Conservation (phyloP, 2,888 invertebrate species). For the Parasteatoda lunata region DNA sequence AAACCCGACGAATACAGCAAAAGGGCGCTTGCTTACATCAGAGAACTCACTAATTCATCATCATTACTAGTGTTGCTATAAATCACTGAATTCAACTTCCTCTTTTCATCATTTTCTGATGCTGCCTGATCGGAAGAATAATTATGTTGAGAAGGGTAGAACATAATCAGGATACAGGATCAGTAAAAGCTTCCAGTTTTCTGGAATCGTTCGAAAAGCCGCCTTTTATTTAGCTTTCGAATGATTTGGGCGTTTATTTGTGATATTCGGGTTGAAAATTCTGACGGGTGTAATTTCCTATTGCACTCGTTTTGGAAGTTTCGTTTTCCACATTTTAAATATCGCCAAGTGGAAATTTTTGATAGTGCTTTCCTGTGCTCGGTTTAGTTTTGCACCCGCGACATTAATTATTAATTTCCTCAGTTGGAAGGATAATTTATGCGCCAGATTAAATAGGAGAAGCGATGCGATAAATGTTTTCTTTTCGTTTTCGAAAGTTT, state of each 20-base stretch:
- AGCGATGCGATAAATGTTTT: neutral
- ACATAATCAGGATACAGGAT: slow-evolving; percentile 31
- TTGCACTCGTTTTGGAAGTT: slow-evolving; percentile 36
- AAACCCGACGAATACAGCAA: slow-evolving; percentile 13
- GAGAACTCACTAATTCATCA: slow-evolving; percentile 43
- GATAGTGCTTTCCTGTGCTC: slow-evolving; percentile 6
- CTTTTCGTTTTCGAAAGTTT: neutral
- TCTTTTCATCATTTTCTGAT: slow-evolving; percentile 45
- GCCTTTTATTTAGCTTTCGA: slow-evolving; percentile 33
- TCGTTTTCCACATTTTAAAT: slow-evolving; percentile 11
- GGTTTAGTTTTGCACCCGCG: slow-evolving; percentile 7
- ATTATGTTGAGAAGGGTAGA: slow-evolving; percentile 49
- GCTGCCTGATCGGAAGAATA: slow-evolving; percentile 42
- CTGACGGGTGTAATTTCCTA: slow-evolving; percentile 57
- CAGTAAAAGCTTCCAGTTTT: slow-evolving; percentile 32
- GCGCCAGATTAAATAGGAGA: neutral
- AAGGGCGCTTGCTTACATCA: slow-evolving; percentile 1
- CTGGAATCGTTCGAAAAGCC: neutral
- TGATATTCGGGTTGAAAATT: slow-evolving; percentile 39
- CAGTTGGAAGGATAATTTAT: neutral
- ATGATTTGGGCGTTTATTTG: slow-evolving; percentile 29
- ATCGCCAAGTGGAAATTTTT: slow-evolving; percentile 14
- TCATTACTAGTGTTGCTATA: slow-evolving; percentile 57
- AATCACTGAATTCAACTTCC: slow-evolving; percentile 63
- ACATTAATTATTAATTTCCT: slow-evolving; percentile 35